Base-by-base conservation (phyloP, 2,888 invertebrate species). In the Idaea biselata region DNA sequence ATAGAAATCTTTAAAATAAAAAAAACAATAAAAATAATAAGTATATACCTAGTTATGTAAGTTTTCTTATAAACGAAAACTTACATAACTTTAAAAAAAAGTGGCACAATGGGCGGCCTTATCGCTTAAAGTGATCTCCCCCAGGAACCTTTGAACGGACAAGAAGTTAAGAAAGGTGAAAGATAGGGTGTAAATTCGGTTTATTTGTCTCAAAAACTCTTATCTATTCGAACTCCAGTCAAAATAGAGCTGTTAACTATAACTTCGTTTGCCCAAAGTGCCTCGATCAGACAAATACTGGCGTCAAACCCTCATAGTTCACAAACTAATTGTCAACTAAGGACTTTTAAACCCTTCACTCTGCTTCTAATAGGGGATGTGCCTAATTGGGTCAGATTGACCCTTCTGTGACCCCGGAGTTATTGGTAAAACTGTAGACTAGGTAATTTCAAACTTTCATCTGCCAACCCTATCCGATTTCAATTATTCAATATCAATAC, bases 371-470 rank as follows among this genome's bases (percentile, higher is more conserved):
- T 44, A 44, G 44, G 44, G 44, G 44, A 44, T 44, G 44, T 44
- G 44, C 44, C 76, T 80, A 80, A 80, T 81, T 80, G 79, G 80
- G 78, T 76, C 78, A 75, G 71, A 75, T 71, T 68, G 66, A 71
- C 68, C 75, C 74, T 74, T 75, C 72, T 71, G 67, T 68, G 70
- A 69, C 72, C 70, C 74, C 44, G 44, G 44, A 44, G 44, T 44
- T 44, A 44, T 44, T 44, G 44, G 44, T 44, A 44, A 44, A 44
- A 44, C 44, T 44, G 44, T 44, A 64, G 66, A 58, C 63, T 59
- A 63, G 68, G 70, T 74, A 68, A 76, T 77, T 79, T 73, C 69
- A 67, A 68, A 66, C 65, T 62, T 56, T 64, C 64, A 65, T 61
- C 62, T 63, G 59, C 14, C 58, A 58, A 31, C 58, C 57, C 59